Evolutionary conservation across 2,113 vertebrate genomes (phyloP), one percentile per base, ranked within the genome.

Genomic region (Garra rufa): DNA sequence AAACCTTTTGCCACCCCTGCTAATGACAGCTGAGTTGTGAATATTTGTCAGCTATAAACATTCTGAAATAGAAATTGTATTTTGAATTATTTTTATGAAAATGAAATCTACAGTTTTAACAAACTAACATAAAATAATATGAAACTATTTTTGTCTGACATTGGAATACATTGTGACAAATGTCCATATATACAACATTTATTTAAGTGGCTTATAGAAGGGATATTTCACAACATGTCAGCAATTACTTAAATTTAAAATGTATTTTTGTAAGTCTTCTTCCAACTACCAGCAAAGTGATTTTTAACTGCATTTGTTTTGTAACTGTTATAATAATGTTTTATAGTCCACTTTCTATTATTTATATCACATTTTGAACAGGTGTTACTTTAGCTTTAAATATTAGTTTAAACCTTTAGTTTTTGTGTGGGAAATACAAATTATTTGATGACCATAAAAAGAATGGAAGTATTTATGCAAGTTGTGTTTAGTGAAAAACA

Each of bases 401-500:
- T 6, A 9, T 6, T 6, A 2, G 19, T n/a, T 69, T 21, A 69
- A 69, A 69, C n/a, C 1, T 67, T 50, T 52, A 52, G 21, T 55
- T 9, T 21, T 6, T 10, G 4, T n/a, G 34, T 10, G 0, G 4
- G n/a, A 41, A 11, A 13, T 50, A 44, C 57, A 59, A 46, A 86
- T 82, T 41, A 50, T 38, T 19, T 55, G 30, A 71, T 15, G n/a
- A 24, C 24, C n/a, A 43, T 77, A 70, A 46, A 77, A 38, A 71
- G 26, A 77, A 48, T 65, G 28, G 24, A 41, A 57, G 17, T n/a
- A 28, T 34, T 57, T 46, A 50, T 50, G 8, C 55, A n/a, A 78
- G 9, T 80, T 80, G 65, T 75, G 73, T 55, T 74, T 34, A 48
- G 71, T 9, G 63, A 46, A 38, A 76, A 87, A 50, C 38, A 52